Evolutionary conservation across 2,888 invertebrate genomes (phyloP).

Genomic region (Phyto melanocephala): DNA sequence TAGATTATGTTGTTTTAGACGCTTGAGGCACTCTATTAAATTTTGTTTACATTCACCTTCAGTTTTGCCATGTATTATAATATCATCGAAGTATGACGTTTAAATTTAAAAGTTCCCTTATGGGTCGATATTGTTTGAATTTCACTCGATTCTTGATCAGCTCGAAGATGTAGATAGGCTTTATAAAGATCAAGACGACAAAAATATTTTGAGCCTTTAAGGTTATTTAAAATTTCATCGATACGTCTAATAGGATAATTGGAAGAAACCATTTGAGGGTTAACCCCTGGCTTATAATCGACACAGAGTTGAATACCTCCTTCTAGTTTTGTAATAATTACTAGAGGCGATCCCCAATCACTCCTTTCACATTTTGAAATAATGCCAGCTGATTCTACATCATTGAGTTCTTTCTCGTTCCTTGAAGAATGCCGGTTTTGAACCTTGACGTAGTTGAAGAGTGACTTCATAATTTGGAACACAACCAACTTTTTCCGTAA

Average conservation of each 20-base stretch:
- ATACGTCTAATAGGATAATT: constrained; percentile 51
- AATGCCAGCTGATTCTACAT: constrained; percentile 48
- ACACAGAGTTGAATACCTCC: constrained; percentile 48
- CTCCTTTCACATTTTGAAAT: constrained; percentile 38
- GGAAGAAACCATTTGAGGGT: constrained; percentile 31
- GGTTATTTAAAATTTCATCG: constrained; percentile 57
- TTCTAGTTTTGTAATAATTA: constrained; percentile 53
- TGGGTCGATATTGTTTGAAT: constrained; percentile 59
- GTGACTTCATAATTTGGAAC: constrained; percentile 29
- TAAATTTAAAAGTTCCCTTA: constrained; percentile 29
- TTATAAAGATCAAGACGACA: constrained; percentile 55
- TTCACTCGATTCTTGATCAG: constrained; percentile 27
- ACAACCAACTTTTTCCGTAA: constrained; percentile 50
- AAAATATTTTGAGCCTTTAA: constrained; percentile 46
- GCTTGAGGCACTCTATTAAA: constrained; percentile 30
- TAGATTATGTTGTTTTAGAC: not conserved
- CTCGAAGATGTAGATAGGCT: constrained; percentile 50
- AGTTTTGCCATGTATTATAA: constrained; percentile 37
- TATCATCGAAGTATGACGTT: constrained; percentile 40
- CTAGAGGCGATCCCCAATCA: constrained; percentile 52
- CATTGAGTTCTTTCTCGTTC: constrained; percentile 44
- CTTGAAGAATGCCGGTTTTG: constrained; percentile 47
- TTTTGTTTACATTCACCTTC: constrained; percentile 48
- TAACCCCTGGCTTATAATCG: constrained; percentile 57
- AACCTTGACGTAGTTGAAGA: constrained; percentile 33